Evolutionary conservation across 2,888 invertebrate genomes (phyloP).

Genomic region (Anthophora plumipes): DNA sequence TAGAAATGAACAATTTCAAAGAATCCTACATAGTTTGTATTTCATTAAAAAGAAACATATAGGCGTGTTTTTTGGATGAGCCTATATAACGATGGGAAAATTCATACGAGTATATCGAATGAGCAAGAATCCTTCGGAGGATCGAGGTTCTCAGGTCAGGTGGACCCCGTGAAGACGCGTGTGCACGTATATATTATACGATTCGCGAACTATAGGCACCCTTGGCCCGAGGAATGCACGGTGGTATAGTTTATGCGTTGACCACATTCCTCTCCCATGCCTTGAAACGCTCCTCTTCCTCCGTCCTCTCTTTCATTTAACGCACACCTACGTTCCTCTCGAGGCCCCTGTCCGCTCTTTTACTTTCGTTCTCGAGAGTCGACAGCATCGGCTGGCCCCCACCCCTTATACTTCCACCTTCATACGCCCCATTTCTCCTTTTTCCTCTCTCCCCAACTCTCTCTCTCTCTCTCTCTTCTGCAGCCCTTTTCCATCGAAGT

Average conservation of each 20-base stretch:
- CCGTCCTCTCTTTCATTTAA: constrained; percentile 74
- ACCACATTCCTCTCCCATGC: constrained; percentile 84
- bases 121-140: constrained; percentile 27
- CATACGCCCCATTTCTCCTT: constrained; percentile 15
- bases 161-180: constrained; percentile 38
- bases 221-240: constrained; percentile 78
- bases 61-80: too few relatives aligned
- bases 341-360: constrained; percentile 53
- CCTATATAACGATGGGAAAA: too few relatives aligned
- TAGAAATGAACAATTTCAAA: too few relatives aligned
- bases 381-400: constrained; percentile 34
- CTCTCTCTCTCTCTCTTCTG: neutral
- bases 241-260: constrained; percentile 83
- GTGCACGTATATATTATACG: constrained; percentile 55
- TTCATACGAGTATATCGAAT: neutral
- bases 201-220: constrained; percentile 80
- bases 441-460: neutral
- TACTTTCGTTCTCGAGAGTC: constrained; percentile 66
- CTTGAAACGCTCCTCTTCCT: constrained; percentile 78
- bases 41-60: too few relatives aligned
- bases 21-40: too few relatives aligned
- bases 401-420: constrained; percentile 4
- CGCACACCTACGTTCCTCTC: constrained; percentile 70
- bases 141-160: constrained; percentile 45
- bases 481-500: constrained; percentile 8